Base-by-base conservation (phyloP, 2,888 invertebrate genomes). In the Aphelenchoides bicaudatus region DNA sequence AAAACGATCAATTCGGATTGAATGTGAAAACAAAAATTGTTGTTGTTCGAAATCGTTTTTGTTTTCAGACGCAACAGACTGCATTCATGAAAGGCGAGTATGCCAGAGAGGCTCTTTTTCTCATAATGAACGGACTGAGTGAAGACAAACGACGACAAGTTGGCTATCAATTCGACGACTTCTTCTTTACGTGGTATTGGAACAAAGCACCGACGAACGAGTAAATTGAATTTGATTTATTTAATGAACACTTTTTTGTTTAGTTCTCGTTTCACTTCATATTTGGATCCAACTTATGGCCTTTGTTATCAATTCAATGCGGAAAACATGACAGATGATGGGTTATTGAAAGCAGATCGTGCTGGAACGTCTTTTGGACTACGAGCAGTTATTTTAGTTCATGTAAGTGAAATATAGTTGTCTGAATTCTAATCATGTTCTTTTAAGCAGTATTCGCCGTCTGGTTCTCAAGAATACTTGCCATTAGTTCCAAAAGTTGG, bases 321-420 rank as follows among this genome's bases (percentile, higher is more conserved):
- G 21, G 29, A 16, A n/a, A 37, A 59, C 39, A 21, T 10, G 43
- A 51, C 52, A 1, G 52, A 43, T 25, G 43, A 43, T n/a, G n/a
- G n/a, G 16, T 25, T 43, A 8, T 25, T 13, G 21, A 16, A 23
- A 39, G 37, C 39, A 3, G 19, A 29, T n/a, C 51, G 60, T 6
- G 43, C 60, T n/a, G 62, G 62, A 1, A 63, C 34, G 27, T 37
- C 29, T 5, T 62, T 63, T 21, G 62, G 50, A 16, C 25, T 59
- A 4, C 58, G 59, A 34, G 30, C 57, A 13, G 23, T 28, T 25
- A 27, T 19, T 13, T 34, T 51, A 27, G 31, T 51, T 37, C 31
- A 51, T 28, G 52, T 51, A 28, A 38, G 52, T 51, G n/a, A 21
- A 50, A 47, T 2, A 10, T 49, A 13, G 30, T 3, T 46, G 3